Evolutionary conservation across 2,113 vertebrate genomes (phyloP).

Genomic region (Anser brachyrhynchus): DNA sequence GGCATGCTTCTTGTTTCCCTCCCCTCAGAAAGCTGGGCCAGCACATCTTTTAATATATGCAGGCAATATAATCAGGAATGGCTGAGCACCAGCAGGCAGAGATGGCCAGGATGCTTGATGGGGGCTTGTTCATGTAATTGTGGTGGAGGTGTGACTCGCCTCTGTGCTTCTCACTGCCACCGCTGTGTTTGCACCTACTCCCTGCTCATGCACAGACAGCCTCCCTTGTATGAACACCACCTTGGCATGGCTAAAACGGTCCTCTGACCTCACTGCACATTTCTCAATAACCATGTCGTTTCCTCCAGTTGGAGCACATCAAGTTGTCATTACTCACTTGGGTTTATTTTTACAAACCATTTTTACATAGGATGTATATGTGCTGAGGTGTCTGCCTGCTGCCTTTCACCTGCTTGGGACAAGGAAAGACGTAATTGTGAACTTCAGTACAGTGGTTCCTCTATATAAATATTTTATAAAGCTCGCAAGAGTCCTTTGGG

Average conservation of each 20-base stretch:
- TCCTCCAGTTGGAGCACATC: neutral
- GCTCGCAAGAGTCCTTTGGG: neutral
- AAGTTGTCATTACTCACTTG: conserved; percentile 42
- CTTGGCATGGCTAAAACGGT: neutral
- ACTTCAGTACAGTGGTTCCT: neutral
- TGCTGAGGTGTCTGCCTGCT: conserved; percentile 13
- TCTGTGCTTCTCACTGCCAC: neutral
- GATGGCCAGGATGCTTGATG: neutral
- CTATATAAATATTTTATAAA: conserved; percentile 24
- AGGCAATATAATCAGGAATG: neutral
- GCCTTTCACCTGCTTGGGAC: conserved; percentile 37
- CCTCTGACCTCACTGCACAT: neutral
- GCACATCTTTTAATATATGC: neutral
- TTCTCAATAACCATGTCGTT: neutral
- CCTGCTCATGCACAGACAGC: neutral
- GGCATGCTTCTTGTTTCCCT: neutral
- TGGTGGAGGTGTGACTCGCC: neutral
- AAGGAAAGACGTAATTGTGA: conserved; percentile 14
- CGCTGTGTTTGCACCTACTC: neutral
- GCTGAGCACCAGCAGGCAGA: neutral
- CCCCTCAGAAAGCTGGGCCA: neutral
- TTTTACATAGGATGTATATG: neutral
- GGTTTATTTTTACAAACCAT: conserved; percentile 27
- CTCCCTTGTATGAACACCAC: neutral
- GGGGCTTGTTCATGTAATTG: neutral